These are phyloP conservation scores for Cheilosia grossa DNA, from an alignment of 2,888 invertebrate genomes.

Conservation along the genomic window DNA sequence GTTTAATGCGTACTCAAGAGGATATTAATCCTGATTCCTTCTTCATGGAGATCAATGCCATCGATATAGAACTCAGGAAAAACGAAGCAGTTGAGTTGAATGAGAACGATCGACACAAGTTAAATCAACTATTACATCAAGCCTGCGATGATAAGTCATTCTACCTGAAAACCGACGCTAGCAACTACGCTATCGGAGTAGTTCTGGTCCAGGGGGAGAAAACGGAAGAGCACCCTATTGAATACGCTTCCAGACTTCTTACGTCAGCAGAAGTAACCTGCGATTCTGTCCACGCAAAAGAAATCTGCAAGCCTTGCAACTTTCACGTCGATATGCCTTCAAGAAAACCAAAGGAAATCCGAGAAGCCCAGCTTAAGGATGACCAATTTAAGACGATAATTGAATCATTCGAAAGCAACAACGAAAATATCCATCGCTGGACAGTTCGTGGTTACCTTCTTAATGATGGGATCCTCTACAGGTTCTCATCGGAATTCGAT, in stretches of 20 bases:
- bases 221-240: no score
- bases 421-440: slow-evolving; percentile 3
- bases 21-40: no score
- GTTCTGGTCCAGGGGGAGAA: no score
- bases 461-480: not conserved
- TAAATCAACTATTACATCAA: not conserved
- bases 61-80: not conserved
- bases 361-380: slow-evolving; percentile 75
- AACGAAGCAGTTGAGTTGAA: not conserved
- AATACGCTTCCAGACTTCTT: no score
- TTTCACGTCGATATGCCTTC: slow-evolving; percentile 63
- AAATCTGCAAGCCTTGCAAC: slow-evolving; percentile 7
- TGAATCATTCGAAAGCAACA: slow-evolving; percentile 14
- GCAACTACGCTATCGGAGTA: not conserved
- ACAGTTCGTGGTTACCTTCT: not conserved
- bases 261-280: no score
- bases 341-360: slow-evolving; percentile 58
- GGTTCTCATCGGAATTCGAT: not conserved
- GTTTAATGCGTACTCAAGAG: not conserved
- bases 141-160: not conserved
- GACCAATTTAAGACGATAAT: slow-evolving; percentile 43
- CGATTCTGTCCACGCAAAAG: not conserved
- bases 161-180: not conserved
- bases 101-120: not conserved
- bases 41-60: not conserved